These are phyloP conservation scores for Jacana jacana DNA, from an alignment of 2,113 vertebrate species.

Conservation along the genomic window DNA sequence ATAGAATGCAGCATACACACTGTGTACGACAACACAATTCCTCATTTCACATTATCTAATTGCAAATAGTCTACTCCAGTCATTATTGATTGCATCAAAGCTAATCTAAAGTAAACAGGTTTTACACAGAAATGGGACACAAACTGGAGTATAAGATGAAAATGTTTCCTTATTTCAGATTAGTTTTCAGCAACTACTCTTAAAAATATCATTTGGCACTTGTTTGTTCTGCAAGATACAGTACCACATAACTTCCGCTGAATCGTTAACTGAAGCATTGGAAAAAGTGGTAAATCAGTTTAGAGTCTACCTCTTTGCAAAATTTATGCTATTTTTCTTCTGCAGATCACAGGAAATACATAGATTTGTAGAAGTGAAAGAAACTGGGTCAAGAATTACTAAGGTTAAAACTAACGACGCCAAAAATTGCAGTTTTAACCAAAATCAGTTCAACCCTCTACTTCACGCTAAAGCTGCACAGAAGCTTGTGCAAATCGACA, in stretches of 20 bases:
- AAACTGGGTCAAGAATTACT: not conserved
- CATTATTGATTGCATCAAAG: not conserved
- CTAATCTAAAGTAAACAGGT: not conserved
- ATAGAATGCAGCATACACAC: fast-evolving
- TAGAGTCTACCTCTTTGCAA: not conserved
- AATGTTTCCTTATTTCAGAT: not conserved
- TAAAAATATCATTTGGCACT: not conserved
- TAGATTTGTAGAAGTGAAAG: not conserved
- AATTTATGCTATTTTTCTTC: not conserved
- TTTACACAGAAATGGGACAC: not conserved
- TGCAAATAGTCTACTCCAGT: not conserved
- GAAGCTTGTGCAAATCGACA: not conserved
- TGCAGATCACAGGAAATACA: not conserved
- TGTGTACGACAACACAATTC: not conserved
- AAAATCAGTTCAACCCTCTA: not conserved
- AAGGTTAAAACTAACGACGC: not conserved
- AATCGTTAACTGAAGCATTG: not conserved
- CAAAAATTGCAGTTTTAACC: not conserved
- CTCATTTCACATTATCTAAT: not conserved
- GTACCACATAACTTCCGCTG: not conserved
- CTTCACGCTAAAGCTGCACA: not conserved
- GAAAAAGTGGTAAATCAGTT: not conserved
- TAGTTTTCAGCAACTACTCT: not conserved
- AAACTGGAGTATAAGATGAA: not conserved
- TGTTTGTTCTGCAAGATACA: not conserved